Evolutionary conservation across 2,113 vertebrate species (phyloP).

Genomic region (Spheniscus mendiculus): DNA sequence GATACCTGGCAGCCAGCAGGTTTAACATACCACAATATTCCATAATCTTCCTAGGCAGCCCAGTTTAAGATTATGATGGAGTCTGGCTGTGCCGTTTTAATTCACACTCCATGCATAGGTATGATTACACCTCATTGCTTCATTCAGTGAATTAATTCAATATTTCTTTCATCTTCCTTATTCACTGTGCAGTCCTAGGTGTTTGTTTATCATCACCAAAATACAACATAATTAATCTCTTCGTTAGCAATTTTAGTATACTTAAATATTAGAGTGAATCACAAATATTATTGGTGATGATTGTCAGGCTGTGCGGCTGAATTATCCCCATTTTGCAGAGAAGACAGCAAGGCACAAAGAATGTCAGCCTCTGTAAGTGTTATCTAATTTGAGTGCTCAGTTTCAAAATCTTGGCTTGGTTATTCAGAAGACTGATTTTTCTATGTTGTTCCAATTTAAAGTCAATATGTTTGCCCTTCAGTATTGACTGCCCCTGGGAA

Average conservation of each 20-base stretch:
- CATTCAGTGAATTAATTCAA: not conserved
- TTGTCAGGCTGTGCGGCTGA: not conserved
- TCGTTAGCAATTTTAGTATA: not conserved
- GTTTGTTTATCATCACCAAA: not conserved
- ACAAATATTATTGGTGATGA: not conserved
- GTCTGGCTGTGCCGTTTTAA: not conserved
- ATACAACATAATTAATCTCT: not conserved
- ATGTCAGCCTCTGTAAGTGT: not conserved
- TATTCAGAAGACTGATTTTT: not conserved
- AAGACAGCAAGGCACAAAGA: not conserved
- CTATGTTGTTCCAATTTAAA: not conserved
- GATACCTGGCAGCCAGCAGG: not conserved
- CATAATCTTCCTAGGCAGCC: not conserved
- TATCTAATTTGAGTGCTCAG: not conserved
- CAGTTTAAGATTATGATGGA: not conserved
- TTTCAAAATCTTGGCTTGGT: not conserved
- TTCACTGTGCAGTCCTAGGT: not conserved
- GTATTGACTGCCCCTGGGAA: not conserved
- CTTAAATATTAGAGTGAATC: not conserved
- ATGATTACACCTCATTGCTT: not conserved
- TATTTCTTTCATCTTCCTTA: not conserved
- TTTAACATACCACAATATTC: not conserved
- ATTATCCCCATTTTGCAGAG: not conserved
- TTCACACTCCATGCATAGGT: not conserved
- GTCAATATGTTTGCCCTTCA: not conserved